Evolutionary conservation across 2,113 vertebrate genomes (phyloP).

Genomic region (Larimichthys crocea): DNA sequence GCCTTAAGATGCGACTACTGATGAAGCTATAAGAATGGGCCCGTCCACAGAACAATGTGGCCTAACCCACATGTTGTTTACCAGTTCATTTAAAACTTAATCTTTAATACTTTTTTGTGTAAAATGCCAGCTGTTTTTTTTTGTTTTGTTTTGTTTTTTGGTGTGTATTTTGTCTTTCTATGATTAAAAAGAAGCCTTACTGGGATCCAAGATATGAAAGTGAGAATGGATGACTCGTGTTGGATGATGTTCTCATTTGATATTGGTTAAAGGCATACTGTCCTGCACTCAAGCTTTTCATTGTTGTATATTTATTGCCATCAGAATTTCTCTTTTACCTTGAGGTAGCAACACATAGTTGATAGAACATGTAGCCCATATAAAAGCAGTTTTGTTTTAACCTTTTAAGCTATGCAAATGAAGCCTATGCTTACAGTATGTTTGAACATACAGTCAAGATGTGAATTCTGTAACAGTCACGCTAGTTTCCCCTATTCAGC

Average conservation of each 20-base stretch:
- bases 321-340: conserved; percentile 48
- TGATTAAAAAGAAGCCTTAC: conserved; percentile 65
- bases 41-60: conserved; percentile 64
- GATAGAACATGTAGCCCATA: conserved; percentile 75
- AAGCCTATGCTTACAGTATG: conserved; percentile 70
- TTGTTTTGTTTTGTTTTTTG: neutral
- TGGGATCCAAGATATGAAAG: conserved; percentile 76
- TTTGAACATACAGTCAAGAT: conserved; percentile 48
- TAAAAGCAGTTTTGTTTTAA: conserved; percentile 60
- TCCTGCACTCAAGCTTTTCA: conserved; percentile 60
- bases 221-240: conserved; percentile 82
- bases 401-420: conserved; percentile 85
- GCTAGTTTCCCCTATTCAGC: conserved; percentile 47
- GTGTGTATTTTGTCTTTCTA: conserved; percentile 60
- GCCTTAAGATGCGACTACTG: conserved; percentile 79
- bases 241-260: conserved; percentile 85
- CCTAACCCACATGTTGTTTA: conserved; percentile 63
- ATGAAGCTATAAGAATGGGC: conserved; percentile 65
- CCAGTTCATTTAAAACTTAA: conserved; percentile 47
- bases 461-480: conserved; percentile 44
- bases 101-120: conserved; percentile 50
- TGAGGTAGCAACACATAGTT: conserved; percentile 63
- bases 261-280: conserved; percentile 69
- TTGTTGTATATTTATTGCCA: conserved; percentile 52
- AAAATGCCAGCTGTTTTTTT: conserved; percentile 53